Evolutionary conservation across 2,888 invertebrate species (phyloP).

Genomic region (Cheilosia soror): DNA sequence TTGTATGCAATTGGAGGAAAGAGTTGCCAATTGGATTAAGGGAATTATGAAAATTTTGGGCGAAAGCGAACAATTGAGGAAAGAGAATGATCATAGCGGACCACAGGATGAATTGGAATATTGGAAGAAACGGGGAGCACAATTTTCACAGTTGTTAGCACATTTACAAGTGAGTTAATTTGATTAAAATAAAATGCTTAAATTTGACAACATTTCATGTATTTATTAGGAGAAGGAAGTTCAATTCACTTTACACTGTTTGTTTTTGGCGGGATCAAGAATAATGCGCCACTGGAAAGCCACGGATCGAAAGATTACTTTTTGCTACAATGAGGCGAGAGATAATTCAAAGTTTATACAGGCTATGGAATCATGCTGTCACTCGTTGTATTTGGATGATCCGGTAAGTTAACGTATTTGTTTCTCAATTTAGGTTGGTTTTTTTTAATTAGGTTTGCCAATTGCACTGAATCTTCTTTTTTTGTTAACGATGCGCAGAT

Average conservation of each 20-base stretch:
- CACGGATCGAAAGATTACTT: constrained; percentile 95
- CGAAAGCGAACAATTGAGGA: constrained; percentile 95
- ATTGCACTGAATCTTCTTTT: no score
- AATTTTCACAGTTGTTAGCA: constrained; percentile 93
- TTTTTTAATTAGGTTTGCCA: background rate
- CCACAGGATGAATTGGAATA: constrained; percentile 98
- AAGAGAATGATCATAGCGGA: constrained; percentile 95
- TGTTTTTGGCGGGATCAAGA: constrained; percentile 91
- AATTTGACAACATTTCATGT: background rate
- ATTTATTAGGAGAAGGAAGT: constrained; percentile 88
- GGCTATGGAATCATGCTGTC: constrained; percentile 97
- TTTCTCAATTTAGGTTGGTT: constrained; percentile 70
- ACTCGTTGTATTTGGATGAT: constrained; percentile 95
- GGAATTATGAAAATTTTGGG: constrained; percentile 92
- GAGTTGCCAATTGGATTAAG: constrained; percentile 92
- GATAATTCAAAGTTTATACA: constrained; percentile 98
- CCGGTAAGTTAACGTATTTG: constrained; percentile 86
- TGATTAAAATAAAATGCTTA: background rate
- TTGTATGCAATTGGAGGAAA: constrained; percentile 88
- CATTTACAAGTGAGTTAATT: constrained; percentile 86
- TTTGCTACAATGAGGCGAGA: constrained; percentile 97
- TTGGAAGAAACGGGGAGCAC: constrained; percentile 97
- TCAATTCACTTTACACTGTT: constrained; percentile 89
- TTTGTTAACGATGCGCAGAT: no score
- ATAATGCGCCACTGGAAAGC: constrained; percentile 92